phyloP scores from a whole-genome alignment of 1,140 invertebrate species.

The Polyergus mexicanus region DNA sequence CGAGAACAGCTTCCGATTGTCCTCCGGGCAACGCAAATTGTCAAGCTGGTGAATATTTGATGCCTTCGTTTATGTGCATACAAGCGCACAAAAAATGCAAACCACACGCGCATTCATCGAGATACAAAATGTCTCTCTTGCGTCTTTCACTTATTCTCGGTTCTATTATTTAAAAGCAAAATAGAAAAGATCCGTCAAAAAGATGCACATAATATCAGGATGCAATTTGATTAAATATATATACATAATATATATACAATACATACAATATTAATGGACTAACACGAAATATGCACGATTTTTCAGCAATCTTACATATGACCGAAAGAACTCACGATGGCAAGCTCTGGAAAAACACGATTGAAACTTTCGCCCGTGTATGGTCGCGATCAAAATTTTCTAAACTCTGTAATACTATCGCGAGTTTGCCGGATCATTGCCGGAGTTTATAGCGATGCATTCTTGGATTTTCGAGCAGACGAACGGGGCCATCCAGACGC shows the following conservation, averaged over 20 bases:
- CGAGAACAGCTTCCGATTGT: slow-evolving; percentile 48
- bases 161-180: slow-evolving; percentile 3
- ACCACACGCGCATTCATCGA: background rate
- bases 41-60: slow-evolving; percentile 67
- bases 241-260: background rate
- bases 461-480: slow-evolving; percentile 69
- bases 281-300: background rate
- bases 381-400: slow-evolving; percentile 60
- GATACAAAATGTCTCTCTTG: background rate
- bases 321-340: background rate
- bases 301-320: slow-evolving; percentile 5
- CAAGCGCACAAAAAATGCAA: slow-evolving; percentile 2
- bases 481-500: slow-evolving; percentile 41
- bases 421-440: slow-evolving; percentile 74
- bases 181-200: background rate
- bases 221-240: background rate
- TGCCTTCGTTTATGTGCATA: background rate
- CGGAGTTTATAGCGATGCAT: slow-evolving; percentile 72
- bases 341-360: slow-evolving; percentile 22
- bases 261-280: slow-evolving; percentile 12
- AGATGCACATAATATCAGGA: background rate
- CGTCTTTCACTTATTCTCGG: background rate
- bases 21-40: slow-evolving; percentile 48
- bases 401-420: slow-evolving; percentile 64
- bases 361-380: slow-evolving; percentile 52